Percentiles rank a stretch among this genome's conserved stretches.
These are phyloP conservation scores for Trinorchestia longiramus DNA, from an alignment of 1,140 invertebrate species.

Conservation along the genomic window DNA sequence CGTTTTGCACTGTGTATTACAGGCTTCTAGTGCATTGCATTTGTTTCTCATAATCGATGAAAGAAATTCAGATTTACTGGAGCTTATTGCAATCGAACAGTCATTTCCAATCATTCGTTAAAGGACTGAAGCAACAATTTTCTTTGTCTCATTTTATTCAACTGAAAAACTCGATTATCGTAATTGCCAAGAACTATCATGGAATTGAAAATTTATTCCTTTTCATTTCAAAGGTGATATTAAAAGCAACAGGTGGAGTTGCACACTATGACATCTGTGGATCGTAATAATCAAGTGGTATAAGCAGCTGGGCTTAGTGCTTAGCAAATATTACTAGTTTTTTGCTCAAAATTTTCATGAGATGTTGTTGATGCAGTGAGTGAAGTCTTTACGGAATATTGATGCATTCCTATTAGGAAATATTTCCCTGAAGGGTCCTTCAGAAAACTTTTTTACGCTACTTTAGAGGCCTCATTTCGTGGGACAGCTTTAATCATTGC, in stretches of 20 bases:
- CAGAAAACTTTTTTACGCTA: neutral
- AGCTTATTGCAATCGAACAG: no score
- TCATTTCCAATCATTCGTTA: no score
- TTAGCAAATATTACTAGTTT: neutral
- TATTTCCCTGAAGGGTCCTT: neutral
- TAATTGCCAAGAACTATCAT: neutral
- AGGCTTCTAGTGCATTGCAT: no score
- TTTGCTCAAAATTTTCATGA: neutral
- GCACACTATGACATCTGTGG: neutral
- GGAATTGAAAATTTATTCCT: neutral
- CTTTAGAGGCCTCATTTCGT: neutral
- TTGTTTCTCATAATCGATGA: no score
- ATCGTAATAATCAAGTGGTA: neutral
- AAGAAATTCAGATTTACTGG: no score
- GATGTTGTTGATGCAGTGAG: neutral
- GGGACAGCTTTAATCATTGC: conserved; percentile 20
- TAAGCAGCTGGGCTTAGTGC: neutral
- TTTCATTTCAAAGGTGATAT: neutral
- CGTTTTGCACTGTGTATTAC: no score
- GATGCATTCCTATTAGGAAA: conserved; percentile 4
- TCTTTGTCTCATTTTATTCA: neutral
- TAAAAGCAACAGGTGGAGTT: neutral
- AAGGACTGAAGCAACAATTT: no score
- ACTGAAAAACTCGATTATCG: neutral
- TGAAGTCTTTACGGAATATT: neutral